A percentile compares a stretch with the other conserved stretches of the same genome.
phyloP scores from a whole-genome alignment of 2,113 vertebrate genomes.

The Urocitellus parryii region DNA sequence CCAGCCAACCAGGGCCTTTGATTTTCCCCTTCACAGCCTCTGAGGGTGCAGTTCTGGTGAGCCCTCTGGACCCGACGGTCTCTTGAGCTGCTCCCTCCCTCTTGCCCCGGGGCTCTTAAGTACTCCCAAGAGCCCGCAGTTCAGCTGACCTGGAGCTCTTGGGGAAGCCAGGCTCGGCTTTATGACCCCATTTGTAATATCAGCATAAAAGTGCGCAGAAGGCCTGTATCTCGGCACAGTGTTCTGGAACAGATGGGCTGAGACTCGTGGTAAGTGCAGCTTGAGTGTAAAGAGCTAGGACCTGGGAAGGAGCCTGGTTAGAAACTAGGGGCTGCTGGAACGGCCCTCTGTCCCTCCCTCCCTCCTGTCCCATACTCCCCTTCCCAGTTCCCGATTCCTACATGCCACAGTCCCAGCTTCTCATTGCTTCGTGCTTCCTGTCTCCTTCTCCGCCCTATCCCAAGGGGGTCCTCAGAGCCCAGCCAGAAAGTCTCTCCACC shows the following conservation, averaged over 20 bases:
- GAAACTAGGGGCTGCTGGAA: background rate
- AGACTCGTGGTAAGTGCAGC: too few relatives aligned
- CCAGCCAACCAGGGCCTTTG: conserved; percentile 47
- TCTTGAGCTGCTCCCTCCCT: background rate
- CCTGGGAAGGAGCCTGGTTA: background rate
- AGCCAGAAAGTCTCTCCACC: background rate
- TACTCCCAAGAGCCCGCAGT: background rate
- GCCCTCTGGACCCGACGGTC: too few relatives aligned
- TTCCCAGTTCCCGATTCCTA: background rate
- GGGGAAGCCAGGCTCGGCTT: background rate
- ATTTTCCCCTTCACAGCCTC: background rate
- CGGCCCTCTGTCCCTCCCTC: background rate
- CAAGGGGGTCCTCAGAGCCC: background rate
- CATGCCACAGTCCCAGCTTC: background rate
- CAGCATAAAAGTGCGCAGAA: background rate
- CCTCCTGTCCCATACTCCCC: background rate
- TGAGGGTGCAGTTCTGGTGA: background rate
- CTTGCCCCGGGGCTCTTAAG: accelerated
- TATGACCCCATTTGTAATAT: background rate
- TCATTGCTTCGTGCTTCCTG: background rate
- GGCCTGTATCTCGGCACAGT: too few relatives aligned
- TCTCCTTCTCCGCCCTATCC: accelerated
- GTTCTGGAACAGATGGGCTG: background rate
- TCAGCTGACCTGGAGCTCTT: background rate
- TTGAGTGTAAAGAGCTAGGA: background rate